These are phyloP conservation scores for Cantharis nigra DNA, from an alignment of 2,888 invertebrate species.

Conservation along the genomic window DNA sequence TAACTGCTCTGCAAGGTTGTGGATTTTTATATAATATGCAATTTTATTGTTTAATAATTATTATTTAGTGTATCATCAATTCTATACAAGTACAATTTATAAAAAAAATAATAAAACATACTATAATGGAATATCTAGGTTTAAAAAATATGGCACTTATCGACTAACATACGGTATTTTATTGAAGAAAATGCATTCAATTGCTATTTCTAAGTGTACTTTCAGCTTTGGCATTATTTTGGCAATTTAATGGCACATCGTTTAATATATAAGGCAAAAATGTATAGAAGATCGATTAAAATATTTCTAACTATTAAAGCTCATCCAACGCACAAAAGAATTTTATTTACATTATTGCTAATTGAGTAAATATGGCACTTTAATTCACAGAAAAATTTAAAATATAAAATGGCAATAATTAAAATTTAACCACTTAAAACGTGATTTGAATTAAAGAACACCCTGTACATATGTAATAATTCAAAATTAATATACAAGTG, in stretches of 20 bases:
- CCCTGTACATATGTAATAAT: background rate
- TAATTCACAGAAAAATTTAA: conserved; percentile 7
- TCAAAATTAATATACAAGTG: background rate
- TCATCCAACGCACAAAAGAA: background rate
- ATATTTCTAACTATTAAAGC: background rate
- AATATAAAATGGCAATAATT: background rate
- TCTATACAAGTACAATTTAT: conserved; percentile 13
- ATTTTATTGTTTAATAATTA: background rate
- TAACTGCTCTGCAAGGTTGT: background rate
- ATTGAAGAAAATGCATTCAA: background rate
- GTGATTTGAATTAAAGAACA: background rate
- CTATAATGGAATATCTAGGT: background rate
- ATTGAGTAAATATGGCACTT: conserved; percentile 18
- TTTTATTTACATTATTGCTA: background rate
- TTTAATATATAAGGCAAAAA: background rate
- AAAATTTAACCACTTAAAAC: background rate
- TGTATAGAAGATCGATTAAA: background rate
- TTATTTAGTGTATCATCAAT: background rate
- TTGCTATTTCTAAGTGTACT: background rate
- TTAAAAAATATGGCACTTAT: conserved; percentile 14
- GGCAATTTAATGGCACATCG: background rate
- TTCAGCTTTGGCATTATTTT: background rate
- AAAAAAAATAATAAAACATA: conserved; percentile 20
- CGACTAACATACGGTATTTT: background rate
- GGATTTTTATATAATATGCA: background rate